These are phyloP conservation scores for Bactericera cockerelli DNA, from an alignment of 1,140 invertebrate species.

Conservation along the genomic window DNA sequence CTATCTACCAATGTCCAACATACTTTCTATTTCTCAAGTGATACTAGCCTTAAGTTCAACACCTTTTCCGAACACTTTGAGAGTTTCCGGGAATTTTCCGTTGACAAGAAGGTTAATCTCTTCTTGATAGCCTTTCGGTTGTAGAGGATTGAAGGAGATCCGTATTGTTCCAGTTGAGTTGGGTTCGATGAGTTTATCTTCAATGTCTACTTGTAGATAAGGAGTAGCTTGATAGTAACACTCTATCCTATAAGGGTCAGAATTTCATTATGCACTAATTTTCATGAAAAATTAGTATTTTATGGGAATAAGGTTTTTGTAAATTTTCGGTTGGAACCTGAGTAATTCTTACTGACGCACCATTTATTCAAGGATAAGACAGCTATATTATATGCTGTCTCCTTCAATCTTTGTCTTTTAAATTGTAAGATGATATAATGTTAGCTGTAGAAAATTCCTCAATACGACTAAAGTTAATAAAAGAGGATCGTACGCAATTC, in stretches of 20 bases:
- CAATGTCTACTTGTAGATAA: not conserved
- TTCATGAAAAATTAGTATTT: too few species aligned
- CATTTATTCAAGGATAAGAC: too few species aligned
- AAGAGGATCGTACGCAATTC: not conserved
- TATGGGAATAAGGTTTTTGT: too few species aligned
- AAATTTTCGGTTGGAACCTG: too few species aligned
- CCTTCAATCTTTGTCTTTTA: too few species aligned
- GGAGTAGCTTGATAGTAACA: not conserved
- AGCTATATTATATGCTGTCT: too few species aligned
- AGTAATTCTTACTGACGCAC: too few species aligned
- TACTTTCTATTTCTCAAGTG: too few species aligned
- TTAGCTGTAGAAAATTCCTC: too few species aligned
- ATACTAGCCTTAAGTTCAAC: not conserved
- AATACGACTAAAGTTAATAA: not conserved
- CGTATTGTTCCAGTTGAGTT: not conserved
- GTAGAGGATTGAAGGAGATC: not conserved
- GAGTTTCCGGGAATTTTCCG: not conserved
- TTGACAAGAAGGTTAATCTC: not conserved
- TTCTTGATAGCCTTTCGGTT: not conserved
- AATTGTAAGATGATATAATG: too few species aligned
- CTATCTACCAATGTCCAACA: too few species aligned
- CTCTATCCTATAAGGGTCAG: not conserved
- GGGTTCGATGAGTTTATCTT: not conserved
- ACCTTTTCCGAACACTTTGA: not conserved
- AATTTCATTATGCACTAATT: too few species aligned